phyloP scores from a whole-genome alignment of 2,888 invertebrate species.

The Stenurella melanura region DNA sequence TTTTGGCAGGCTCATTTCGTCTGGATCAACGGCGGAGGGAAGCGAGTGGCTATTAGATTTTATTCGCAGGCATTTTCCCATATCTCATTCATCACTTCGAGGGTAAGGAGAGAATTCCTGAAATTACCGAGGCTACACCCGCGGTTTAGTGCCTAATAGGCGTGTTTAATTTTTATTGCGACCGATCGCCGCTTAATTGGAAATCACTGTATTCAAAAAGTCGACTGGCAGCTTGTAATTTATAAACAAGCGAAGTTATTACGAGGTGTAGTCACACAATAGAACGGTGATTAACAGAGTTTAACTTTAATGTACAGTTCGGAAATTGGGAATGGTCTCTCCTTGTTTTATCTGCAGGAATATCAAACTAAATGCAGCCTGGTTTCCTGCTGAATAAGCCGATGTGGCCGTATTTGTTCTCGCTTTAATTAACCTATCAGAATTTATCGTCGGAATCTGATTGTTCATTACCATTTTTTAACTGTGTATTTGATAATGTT shows the following conservation, averaged over 20 bases:
- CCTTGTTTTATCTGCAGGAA: conserved; percentile 5
- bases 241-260: conserved; percentile 2
- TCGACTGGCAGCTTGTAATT: neutral
- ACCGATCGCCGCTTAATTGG: conserved; percentile 5
- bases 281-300: neutral
- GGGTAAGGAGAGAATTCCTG: conserved; percentile 16
- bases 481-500: neutral
- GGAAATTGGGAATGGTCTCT: neutral
- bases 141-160: conserved; percentile 14
- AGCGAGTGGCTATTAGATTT: conserved; percentile 27
- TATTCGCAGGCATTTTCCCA: conserved; percentile 27
- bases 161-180: conserved; percentile 21
- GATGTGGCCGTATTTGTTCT: conserved; percentile 5
- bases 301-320: neutral
- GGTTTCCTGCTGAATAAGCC: conserved; percentile 5
- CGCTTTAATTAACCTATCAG: conserved; percentile 15
- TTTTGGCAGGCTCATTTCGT: conserved; percentile 24
- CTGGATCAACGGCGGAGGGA: conserved; percentile 5
- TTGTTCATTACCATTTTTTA: neutral
- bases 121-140: neutral
- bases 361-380: neutral
- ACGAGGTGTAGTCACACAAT: neutral
- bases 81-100: conserved; percentile 30
- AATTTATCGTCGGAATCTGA: neutral
- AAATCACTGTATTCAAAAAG: neutral